Evolutionary conservation across 2,113 vertebrate genomes (phyloP), one percentile per base, ranked within the genome.

Genomic region (Fregetta grallaria): DNA sequence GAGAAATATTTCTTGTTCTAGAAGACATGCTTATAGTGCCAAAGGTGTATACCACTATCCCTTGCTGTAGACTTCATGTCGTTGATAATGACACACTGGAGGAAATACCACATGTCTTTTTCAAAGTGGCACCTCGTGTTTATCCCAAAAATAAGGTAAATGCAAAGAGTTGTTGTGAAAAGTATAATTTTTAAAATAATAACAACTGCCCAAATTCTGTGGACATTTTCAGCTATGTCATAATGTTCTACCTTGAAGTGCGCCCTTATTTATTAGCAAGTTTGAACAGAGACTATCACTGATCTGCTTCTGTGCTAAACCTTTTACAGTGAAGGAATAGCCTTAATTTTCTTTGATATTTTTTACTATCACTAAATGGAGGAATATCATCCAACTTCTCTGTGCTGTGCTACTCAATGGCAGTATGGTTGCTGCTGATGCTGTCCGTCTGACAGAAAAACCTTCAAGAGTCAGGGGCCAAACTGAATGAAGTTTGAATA

Each of bases 31-130:
- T 98, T 89, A 52, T 99, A 94, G 91, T 98, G 23, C 98, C 98
- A 55, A 99, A 98, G 91, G 67, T 99, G 16, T 98, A 97, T 66
- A 98, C 97, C 15, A 94, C 98, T 9, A 86, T 99, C 29, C 97
- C 97, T 22, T 82, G 93, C 52, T 99, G 98, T 82, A 92, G 97
- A 61, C 97, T 99, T 63, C 99, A 99, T 21, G 92, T 99, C 47
- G 86, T 99, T 58, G 98, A 99, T 95, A 99, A 99, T 59, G 99
- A 99, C 94, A 99, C 99, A 11, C 95, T 98, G 96, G 97, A 99
- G 73, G 98, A 99, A 97, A 94, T 99, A 13, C 98, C 98, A 13
- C 96, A 94, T 44, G 82, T 98, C 56, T 98, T 99, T 94, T 98
- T 98, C 73, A 98, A 96, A 96, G 98, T 98, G 34, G 76, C 88